Base-by-base conservation (phyloP, 2,888 invertebrate genomes). In the Dryococelus australis region DNA sequence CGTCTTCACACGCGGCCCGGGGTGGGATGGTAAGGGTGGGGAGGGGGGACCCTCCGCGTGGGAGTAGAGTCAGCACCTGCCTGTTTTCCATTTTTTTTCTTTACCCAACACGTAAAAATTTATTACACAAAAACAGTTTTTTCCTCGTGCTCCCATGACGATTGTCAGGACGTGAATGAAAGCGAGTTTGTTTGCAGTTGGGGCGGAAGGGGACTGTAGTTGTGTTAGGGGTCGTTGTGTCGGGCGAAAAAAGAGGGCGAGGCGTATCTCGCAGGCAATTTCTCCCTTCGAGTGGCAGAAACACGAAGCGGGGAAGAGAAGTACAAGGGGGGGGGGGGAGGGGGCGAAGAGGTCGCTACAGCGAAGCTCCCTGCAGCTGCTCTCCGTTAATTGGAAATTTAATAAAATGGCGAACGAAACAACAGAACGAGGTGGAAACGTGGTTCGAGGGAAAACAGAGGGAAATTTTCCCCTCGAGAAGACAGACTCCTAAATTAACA, bases 281-380 rank as follows among this genome's bases (percentile, higher is more conserved):
- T 65, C 65, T 65, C 65, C 65, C 65, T 65, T 65, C 65, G n/a
- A 65, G 65, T 65, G 65, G 65, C 65, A n/a, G 65, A 65, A 65
- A 65, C 65, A 65, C n/a, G 65, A 24, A n/a, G 47, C n/a, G 65
- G 20, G 10, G 24, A 6, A 3, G n/a, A 16, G n/a, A 65, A 24
- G 65, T n/a, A n/a, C n/a, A n/a, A n/a, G 51, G 51, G 20, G 51
- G 51, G 51, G 51, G 2, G 51, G 51, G 51, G 35, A 1, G 51
- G 8, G 51, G 51, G 51, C 16, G 47, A 47, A 47, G 47, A 47
- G 47, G 65, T 65, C 8, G 13, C 65, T 65, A 20, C 65, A 8
- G 24, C 24, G 24, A 24, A 47, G 47, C 12, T 65, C 65, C 65
- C 65, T 8, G 20, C 65, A 65, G 65, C 65, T 65, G 65, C 65